These are phyloP conservation scores for Hyaena hyaena DNA, from an alignment of 2,113 vertebrate genomes.

Conservation along the genomic window DNA sequence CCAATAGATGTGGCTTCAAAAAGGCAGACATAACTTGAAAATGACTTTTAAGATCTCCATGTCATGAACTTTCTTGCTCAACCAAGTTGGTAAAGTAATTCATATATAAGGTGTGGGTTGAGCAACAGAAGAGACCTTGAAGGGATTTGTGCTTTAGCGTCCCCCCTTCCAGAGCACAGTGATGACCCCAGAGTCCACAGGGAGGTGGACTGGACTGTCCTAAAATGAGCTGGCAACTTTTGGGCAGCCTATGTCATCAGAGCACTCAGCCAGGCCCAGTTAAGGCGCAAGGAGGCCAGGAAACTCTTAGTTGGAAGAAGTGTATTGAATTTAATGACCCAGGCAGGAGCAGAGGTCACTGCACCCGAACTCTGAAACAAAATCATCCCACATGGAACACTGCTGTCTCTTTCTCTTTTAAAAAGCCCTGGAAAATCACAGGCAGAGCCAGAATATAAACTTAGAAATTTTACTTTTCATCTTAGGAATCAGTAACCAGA, in stretches of 20 bases:
- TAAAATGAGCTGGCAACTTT: background rate
- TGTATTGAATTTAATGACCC: background rate
- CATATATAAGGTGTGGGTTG: rapidly evolving
- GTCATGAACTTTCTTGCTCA: background rate
- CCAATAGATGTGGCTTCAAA: background rate
- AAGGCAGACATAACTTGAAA: background rate
- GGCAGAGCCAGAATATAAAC: background rate
- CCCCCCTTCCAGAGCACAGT: background rate
- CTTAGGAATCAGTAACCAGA: background rate
- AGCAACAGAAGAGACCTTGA: background rate
- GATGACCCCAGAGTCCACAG: background rate
- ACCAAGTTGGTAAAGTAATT: background rate
- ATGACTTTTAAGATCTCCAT: background rate
- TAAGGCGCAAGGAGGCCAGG: background rate
- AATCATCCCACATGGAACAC: background rate
- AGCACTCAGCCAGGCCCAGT: background rate
- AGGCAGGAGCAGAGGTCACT: background rate
- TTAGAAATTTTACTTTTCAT: slow-evolving; percentile 31
- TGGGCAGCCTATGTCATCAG: background rate
- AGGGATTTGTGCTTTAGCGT: background rate
- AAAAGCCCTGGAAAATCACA: background rate
- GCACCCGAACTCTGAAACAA: background rate
- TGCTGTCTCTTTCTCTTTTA: background rate
- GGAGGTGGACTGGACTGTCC: background rate
- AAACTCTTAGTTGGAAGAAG: background rate